Conservation (phyloP, 1,140 invertebrate genomes). For the Phymorhynchus buccinoides region DNA sequence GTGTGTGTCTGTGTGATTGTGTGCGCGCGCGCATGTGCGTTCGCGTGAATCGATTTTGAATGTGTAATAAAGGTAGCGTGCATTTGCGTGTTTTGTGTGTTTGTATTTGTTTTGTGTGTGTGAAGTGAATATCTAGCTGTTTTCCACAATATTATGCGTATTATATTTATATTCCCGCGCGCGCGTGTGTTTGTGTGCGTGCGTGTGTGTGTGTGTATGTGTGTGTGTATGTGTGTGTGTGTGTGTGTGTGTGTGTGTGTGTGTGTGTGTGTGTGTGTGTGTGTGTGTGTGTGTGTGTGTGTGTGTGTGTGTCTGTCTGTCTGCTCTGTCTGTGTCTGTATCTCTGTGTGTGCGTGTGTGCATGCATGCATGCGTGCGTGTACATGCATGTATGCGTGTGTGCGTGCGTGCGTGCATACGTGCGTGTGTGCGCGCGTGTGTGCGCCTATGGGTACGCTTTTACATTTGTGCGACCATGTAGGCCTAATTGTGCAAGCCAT, state of each 20-base stretch:
- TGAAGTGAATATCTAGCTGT: too few relatives aligned
- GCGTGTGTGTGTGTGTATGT: not conserved
- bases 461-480: not conserved
- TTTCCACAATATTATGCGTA: too few relatives aligned
- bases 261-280: not conserved
- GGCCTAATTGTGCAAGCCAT: not conserved
- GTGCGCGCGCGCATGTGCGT: not conserved
- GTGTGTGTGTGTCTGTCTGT: not conserved
- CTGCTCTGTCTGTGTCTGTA: not conserved
- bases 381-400: not conserved
- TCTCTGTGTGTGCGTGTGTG: not conserved
- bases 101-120: too few relatives aligned
- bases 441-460: not conserved
- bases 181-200: not conserved
- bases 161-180: too few relatives aligned
- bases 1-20: constrained; percentile 4
- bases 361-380: not conserved
- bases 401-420: not conserved
- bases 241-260: not conserved
- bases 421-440: constrained; percentile 3
- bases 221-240: constrained; percentile 7
- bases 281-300: not conserved
- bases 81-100: too few relatives aligned
- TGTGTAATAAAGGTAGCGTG: too few relatives aligned
- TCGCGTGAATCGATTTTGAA: too few relatives aligned